phyloP scores from a whole-genome alignment of 2,113 vertebrate genomes.

The Bubalus kerabau region DNA sequence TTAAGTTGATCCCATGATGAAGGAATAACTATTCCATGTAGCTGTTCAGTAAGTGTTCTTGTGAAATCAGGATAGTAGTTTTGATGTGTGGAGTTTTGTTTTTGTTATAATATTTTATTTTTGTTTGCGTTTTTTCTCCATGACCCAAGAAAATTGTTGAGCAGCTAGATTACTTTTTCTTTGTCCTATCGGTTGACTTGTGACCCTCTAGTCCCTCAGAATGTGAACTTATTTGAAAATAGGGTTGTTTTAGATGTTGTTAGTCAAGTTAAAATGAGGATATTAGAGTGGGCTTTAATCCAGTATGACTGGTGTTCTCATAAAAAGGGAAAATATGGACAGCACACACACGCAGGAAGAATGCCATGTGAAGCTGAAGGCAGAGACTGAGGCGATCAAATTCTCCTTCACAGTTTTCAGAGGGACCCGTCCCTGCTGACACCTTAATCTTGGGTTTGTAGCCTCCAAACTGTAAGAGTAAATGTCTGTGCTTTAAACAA shows the following conservation, averaged over 20 bases:
- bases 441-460: not conserved
- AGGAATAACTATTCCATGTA: not conserved
- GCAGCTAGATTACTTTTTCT: not conserved
- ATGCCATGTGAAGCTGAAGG: not conserved
- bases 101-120: not conserved
- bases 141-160: not conserved
- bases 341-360: not conserved
- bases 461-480: not conserved
- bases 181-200: not conserved
- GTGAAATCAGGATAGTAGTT: not conserved
- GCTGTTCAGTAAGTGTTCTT: not conserved
- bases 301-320: not conserved
- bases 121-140: not conserved
- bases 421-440: not conserved
- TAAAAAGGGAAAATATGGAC: not conserved
- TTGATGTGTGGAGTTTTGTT: not conserved
- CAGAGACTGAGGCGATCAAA: not conserved
- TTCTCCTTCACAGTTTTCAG: not conserved
- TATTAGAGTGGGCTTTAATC: not conserved
- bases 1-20: not conserved
- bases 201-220: not conserved
- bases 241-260: not conserved
- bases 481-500: not conserved
- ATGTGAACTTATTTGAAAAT: not conserved
- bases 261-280: not conserved